These are phyloP conservation scores for Sebastiscus albofasciatus DNA, from an alignment of 2,797 vertebrate genomes.

Conservation along the genomic window DNA sequence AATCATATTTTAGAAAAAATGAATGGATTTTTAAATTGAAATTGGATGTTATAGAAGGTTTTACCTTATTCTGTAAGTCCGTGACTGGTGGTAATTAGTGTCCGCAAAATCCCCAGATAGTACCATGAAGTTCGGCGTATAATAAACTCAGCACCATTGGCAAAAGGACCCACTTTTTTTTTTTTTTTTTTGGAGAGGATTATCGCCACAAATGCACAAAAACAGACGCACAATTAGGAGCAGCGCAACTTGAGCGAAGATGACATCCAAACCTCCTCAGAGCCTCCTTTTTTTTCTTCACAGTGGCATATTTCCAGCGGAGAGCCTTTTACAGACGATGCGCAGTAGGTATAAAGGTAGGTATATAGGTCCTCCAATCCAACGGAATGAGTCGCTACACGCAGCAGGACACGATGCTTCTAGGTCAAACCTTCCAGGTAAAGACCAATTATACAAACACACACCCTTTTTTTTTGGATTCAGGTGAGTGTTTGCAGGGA, in stretches of 20 bases:
- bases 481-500: background rate
- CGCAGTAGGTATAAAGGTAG: background rate
- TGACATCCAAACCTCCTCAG: slow-evolving; percentile 45
- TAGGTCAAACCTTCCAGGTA: slow-evolving; percentile 25
- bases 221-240: slow-evolving; percentile 25
- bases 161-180: background rate
- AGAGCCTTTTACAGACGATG: background rate
- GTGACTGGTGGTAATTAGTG: slow-evolving; percentile 45
- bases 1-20: too few relatives aligned
- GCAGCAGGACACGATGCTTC: background rate
- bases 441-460: background rate
- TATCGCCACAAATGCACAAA: slow-evolving; percentile 14
- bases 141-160: slow-evolving; percentile 37
- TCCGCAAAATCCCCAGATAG: slow-evolving; percentile 56
- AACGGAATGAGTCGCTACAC: slow-evolving; percentile 11
- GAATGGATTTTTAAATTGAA: background rate
- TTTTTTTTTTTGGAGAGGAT: background rate
- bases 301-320: slow-evolving; percentile 54
- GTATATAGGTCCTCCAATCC: slow-evolving; percentile 61
- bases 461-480: background rate
- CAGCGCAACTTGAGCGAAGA: slow-evolving; percentile 28
- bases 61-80: slow-evolving; percentile 74
- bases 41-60: background rate
- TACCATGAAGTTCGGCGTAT: slow-evolving; percentile 48
- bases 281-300: slow-evolving; percentile 3